Conservation (phyloP, 2,113 vertebrate genomes). For the Rousettus leschenaultii region DNA sequence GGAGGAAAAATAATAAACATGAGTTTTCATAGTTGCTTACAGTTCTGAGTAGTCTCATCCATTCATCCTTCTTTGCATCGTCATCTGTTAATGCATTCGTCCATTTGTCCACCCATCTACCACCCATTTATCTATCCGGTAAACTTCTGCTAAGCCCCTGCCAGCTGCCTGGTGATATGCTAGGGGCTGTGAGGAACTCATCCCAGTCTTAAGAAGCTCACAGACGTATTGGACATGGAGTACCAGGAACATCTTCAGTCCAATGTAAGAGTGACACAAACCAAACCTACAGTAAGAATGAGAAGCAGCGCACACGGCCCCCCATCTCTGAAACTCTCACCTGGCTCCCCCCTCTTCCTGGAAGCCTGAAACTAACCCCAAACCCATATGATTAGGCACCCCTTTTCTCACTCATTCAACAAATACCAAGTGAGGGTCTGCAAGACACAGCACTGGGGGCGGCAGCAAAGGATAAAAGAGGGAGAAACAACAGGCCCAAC, state of each 20-base stretch:
- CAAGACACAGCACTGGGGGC: background rate
- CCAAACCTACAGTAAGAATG: background rate
- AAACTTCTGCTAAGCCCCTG: background rate
- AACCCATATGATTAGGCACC: background rate
- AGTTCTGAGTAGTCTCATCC: background rate
- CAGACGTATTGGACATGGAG: background rate
- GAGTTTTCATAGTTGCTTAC: conserved; percentile 15
- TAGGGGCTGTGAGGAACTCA: background rate
- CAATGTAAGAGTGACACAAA: background rate
- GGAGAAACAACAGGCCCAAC: background rate
- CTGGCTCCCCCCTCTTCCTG: background rate
- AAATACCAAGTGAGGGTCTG: background rate
- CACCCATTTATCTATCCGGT: background rate
- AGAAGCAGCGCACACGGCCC: background rate
- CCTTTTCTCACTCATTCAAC: background rate
- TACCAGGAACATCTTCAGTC: background rate
- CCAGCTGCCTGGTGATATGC: background rate
- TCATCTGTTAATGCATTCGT: background rate
- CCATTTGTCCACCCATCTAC: background rate
- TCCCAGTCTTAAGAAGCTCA: background rate
- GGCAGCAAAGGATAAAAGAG: background rate
- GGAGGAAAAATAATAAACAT: conserved; percentile 56
- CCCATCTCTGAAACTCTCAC: background rate
- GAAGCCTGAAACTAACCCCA: background rate
- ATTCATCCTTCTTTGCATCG: background rate